Percentiles rank a stretch among this genome's conserved stretches.
phyloP scores from a whole-genome alignment of 1,140 invertebrate genomes.

The Drosophila orena region DNA sequence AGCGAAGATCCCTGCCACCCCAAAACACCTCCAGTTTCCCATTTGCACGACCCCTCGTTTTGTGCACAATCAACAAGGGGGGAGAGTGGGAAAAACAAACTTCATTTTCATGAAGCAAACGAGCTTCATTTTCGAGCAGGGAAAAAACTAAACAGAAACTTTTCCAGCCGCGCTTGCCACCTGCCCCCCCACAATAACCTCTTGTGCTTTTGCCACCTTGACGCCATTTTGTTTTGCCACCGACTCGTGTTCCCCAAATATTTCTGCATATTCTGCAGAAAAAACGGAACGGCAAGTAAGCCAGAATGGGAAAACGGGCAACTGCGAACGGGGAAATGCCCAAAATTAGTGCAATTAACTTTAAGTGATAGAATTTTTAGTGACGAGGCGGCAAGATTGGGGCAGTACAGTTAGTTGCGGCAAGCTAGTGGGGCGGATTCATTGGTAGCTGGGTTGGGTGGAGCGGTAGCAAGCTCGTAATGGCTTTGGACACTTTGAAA shows the following conservation, averaged over 20 bases:
- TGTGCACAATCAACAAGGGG: conserved; percentile 51
- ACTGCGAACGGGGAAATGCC: conserved; percentile 19
- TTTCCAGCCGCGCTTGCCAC: conserved; percentile 50
- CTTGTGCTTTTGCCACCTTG: conserved; percentile 58
- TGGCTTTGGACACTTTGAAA: conserved; percentile 69
- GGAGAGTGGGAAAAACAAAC: conserved; percentile 47
- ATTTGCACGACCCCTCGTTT: conserved; percentile 31
- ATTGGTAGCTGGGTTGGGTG: conserved; percentile 14
- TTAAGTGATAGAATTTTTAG: conserved; percentile 80
- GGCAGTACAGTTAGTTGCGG: not conserved
- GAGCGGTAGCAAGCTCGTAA: conserved; percentile 71
- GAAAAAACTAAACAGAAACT: conserved; percentile 60
- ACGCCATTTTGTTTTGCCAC: conserved; percentile 73
- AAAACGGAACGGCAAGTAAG: conserved; percentile 33
- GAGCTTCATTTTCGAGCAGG: conserved; percentile 55
- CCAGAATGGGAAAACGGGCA: conserved; percentile 11
- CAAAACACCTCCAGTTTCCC: not conserved
- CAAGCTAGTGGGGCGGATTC: conserved; percentile 1
- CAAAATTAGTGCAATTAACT: conserved; percentile 79
- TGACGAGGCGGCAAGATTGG: conserved; percentile 2
- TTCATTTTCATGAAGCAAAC: conserved; percentile 72
- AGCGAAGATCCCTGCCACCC: conserved; percentile 14
- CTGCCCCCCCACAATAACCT: too few species aligned
- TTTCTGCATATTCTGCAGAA: conserved; percentile 67
- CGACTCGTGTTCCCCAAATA: conserved; percentile 34